Percentiles rank a stretch among this genome's conserved stretches.
phyloP scores from a whole-genome alignment of 1,140 invertebrate species.

The Caenorhabditis remanei region DNA sequence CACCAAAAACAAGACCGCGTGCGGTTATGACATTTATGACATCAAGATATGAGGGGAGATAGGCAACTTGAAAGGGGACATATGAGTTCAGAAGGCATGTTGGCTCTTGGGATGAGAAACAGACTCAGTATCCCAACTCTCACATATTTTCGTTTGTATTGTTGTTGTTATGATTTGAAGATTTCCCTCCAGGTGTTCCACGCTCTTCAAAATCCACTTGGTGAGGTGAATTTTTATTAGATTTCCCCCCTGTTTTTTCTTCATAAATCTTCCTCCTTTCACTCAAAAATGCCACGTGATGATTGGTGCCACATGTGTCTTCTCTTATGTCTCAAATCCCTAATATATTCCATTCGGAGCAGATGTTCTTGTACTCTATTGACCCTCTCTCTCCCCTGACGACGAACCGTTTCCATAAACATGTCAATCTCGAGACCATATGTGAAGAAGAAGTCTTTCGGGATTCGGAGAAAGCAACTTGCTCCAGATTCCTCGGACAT shows the following conservation, averaged over 20 bases:
- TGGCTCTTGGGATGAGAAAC: no score
- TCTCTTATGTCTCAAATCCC: conserved; percentile 3
- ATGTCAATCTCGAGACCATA: conserved; percentile 33
- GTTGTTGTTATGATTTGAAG: neutral
- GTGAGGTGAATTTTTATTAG: neutral
- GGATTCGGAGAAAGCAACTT: neutral
- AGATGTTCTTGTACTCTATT: conserved; percentile 11
- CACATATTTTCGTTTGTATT: no score
- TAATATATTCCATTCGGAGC: conserved; percentile 35
- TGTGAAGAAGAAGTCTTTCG: neutral
- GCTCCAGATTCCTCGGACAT: conserved; percentile 2
- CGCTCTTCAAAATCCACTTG: neutral
- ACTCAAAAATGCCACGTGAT: neutral
- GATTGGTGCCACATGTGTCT: conserved; percentile 19
- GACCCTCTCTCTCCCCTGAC: neutral
- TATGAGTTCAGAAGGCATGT: no score
- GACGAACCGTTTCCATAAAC: conserved; percentile 3
- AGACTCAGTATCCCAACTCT: no score
- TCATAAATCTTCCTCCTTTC: conserved; percentile 7
- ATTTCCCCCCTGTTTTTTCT: neutral
- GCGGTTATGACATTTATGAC: no score
- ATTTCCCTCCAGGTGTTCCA: neutral
- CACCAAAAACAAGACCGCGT: no score
- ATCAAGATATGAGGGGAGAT: no score
- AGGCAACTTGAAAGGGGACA: no score